phyloP scores from a whole-genome alignment of 1,140 invertebrate species.

The Drosophila tropicalis region DNA sequence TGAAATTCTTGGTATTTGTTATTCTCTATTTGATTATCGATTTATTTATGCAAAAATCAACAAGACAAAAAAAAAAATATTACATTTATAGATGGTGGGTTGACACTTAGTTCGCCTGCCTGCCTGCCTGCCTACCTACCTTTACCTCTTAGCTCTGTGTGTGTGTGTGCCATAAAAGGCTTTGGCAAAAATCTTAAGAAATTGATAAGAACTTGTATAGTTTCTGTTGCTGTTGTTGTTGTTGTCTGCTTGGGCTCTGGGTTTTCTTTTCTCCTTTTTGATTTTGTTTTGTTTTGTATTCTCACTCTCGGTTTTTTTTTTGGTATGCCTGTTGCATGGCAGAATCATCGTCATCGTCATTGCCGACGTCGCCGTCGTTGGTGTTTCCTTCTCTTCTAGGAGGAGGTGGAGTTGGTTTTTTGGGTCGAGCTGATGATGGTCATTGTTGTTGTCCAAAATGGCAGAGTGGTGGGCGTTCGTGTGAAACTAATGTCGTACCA shows the following conservation, averaged over 20 bases:
- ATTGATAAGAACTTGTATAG: constrained; percentile 61
- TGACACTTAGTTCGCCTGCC: constrained; percentile 9
- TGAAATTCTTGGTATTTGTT: constrained; percentile 25
- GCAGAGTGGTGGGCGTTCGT: constrained; percentile 64
- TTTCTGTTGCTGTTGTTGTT: not conserved
- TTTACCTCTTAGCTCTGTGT: constrained; percentile 24
- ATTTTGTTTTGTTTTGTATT: constrained; percentile 34
- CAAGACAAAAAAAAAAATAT: constrained; percentile 4
- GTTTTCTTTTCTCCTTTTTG: constrained; percentile 13
- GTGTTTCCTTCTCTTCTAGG: constrained; percentile 9
- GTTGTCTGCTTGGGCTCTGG: constrained; percentile 4
- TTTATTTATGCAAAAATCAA: constrained; percentile 14
- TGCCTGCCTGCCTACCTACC: not conserved
- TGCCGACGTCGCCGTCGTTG: not conserved
- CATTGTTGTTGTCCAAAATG: constrained; percentile 52
- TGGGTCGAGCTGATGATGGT: constrained; percentile 46
- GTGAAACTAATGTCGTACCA: constrained; percentile 70
- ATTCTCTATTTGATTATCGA: constrained; percentile 20
- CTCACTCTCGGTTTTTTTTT: constrained; percentile 56
- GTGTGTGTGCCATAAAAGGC: constrained; percentile 34
- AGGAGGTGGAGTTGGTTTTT: constrained; percentile 16
- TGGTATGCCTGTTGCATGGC: constrained; percentile 27
- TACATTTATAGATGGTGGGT: constrained; percentile 23
- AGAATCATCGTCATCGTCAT: not conserved
- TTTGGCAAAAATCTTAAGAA: constrained; percentile 58